Percentiles rank a stretch among this genome's conserved stretches.
These are phyloP conservation scores for Platichthys flesus DNA, from an alignment of 2,113 vertebrate genomes.

Conservation along the genomic window DNA sequence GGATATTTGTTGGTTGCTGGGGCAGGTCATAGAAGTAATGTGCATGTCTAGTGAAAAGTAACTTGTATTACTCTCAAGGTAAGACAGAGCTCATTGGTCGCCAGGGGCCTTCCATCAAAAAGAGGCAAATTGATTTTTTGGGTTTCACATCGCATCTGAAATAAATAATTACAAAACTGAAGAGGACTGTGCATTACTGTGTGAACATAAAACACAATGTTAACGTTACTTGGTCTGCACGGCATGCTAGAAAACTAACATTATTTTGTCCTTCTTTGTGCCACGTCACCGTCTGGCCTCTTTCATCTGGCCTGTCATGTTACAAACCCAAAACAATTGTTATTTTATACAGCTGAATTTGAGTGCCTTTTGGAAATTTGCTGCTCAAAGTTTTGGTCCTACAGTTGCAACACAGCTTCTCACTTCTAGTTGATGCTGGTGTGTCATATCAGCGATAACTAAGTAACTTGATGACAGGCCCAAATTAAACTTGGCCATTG, in stretches of 20 bases:
- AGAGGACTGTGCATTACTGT: constrained; percentile 3
- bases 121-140: constrained; percentile 34
- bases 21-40: constrained; percentile 21
- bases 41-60: constrained; percentile 4
- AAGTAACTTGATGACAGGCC: too few relatives aligned
- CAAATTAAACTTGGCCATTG: too few relatives aligned
- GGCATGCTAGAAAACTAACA: not conserved
- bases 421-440: too few relatives aligned
- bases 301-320: not conserved
- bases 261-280: not conserved
- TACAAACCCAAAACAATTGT: too few relatives aligned
- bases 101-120: constrained; percentile 22
- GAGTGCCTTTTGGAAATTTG: too few relatives aligned
- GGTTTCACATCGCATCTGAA: constrained; percentile 21
- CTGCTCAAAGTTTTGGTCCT: too few relatives aligned
- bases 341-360: too few relatives aligned
- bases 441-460: too few relatives aligned
- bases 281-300: not conserved
- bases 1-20: constrained; percentile 13
- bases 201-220: not conserved
- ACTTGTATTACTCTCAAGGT: constrained; percentile 17
- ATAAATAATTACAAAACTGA: constrained; percentile 38
- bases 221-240: constrained; percentile 3
- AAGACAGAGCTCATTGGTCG: constrained; percentile 2
- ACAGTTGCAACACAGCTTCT: too few relatives aligned